Base-by-base conservation (phyloP, 2,888 invertebrate species). In the Agrypnus murinus region DNA sequence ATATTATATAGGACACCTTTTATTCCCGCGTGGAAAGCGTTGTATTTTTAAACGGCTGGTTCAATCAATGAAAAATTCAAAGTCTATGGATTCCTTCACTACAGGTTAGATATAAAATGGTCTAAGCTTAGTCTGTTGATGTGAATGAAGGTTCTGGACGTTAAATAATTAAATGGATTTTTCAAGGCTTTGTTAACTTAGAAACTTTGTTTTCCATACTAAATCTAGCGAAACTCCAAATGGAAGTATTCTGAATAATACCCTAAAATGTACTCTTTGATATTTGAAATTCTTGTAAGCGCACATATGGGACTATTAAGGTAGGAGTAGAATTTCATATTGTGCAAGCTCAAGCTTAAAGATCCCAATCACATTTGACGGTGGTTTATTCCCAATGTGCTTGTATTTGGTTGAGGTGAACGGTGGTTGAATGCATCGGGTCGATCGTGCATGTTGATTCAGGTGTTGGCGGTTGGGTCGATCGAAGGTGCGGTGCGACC, bases 331-430 rank as follows among this genome's bases (percentile, higher is more conserved):
- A 48, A 48, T 25, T 12, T 48, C 4, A 25, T n/a, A 31, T 50
- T 14, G 69, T 65, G 66, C 57, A 73, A 77, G 74, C 74, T 75
- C 57, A 73, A 77, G 74, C 74, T 75, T 72, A 69, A 73, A 77
- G 79, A 79, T 80, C 78, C 77, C 77, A 78, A 79, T 81, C 79
- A 77, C 78, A 78, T 81, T 79, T 79, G 77, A 77, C 76, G 76
- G 77, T 75, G 79, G 80, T 81, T 80, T 80, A 76, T 77, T 77
- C 76, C 69, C 73, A 75, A 74, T 79, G 78, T 78, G 75, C 69
- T 74, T 73, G 72, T 76, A 74, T 77, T 76, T 73, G 74, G 75
- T 72, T 73, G 74, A 77, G 75, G 74, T 75, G 72, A 73, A 73
- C 71, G 74, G 73, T 76, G 73, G 74, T 69, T 74, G 77, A 75